Base-by-base conservation (phyloP, 2,888 invertebrate species). In the Brassicogethes aeneus region DNA sequence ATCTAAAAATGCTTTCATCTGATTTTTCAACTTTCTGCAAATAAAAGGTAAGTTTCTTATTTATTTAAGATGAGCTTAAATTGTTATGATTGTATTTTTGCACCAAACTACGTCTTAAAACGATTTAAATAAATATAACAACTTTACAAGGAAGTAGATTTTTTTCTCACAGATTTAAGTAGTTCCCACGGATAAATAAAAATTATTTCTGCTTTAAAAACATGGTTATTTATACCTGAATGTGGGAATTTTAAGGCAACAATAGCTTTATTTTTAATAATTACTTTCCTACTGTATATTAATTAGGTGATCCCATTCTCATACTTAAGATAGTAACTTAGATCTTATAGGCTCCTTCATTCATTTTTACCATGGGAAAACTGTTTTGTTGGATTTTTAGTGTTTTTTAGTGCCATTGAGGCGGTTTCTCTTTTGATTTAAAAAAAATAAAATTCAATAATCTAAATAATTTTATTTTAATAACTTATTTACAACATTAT, bases 251-350 rank as follows among this genome's bases (percentile, higher is more conserved):
- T 56, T 42, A 39, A 46, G 49, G 54, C 52, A 57, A 65, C 64
- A 67, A 67, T 65, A 57, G 61, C 52, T 56, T 61, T 56, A 60
- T 63, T 62, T 65, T 64, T 61, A 64, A 65, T 67, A 67, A 66
- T 65, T 63, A 61, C 58, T 57, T 62, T 60, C 59, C 65, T 62
- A 56, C 59, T 64, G 65, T 62, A 64, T 66, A 65, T 65, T 66
- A 66, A 67, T 66, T 58, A 61, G 60, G 54, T 55, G 65, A 58
- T 62, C 67, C 58, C 61, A 58, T 69, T 69, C 67, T 61, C 68
- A 68, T 56, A 55, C 44, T 43, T 38, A 36, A 45, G 42, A 43
- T 46, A 44, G 31, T n/a, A 49, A 51, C 46, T 45, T 48, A 45
- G 23, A 23, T 23, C 23, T 23, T 23, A 10, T 23, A 46, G 40